Percentiles rank a stretch among this genome's conserved stretches.
These are phyloP conservation scores for Sorex maritimensis DNA, from an alignment of 2,797 vertebrate genomes.

Conservation along the genomic window DNA sequence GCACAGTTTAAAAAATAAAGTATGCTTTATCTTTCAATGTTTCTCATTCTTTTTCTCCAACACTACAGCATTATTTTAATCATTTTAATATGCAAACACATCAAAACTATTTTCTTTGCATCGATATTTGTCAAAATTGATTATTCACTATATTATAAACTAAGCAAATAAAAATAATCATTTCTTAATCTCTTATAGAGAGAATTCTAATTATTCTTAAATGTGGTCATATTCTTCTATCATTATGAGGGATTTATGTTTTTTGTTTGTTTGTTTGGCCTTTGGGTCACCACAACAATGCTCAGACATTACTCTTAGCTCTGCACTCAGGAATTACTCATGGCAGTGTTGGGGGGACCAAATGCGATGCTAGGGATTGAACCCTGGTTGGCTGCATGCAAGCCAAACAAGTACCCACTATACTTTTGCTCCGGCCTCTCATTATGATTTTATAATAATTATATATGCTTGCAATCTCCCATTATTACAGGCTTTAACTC, in stretches of 20 bases:
- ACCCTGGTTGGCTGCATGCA: too few relatives aligned
- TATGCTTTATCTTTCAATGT: not conserved
- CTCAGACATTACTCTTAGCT: too few relatives aligned
- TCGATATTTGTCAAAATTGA: constrained; percentile 32
- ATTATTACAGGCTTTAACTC: not conserved
- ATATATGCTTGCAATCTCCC: not conserved
- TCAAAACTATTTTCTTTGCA: constrained; percentile 16
- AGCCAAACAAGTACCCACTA: too few relatives aligned
- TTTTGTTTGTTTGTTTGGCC: too few relatives aligned
- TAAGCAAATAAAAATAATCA: not conserved
- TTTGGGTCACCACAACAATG: too few relatives aligned
- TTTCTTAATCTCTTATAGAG: constrained; percentile 7
- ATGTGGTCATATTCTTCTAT: not conserved
- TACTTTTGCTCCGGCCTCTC: not conserved
- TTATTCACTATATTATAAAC: not conserved
- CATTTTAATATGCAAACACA: not conserved
- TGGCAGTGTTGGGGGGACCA: too few relatives aligned
- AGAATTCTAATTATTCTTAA: constrained; percentile 46
- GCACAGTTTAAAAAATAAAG: constrained; percentile 6
- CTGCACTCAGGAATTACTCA: too few relatives aligned
- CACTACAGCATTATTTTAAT: not conserved
- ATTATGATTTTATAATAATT: constrained; percentile 24
- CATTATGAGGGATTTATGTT: not conserved
- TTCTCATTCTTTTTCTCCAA: not conserved
- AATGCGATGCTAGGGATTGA: too few relatives aligned